These are phyloP conservation scores for Atherinosoma microstoma DNA, from an alignment of 2,797 vertebrate genomes.

Conservation along the genomic window DNA sequence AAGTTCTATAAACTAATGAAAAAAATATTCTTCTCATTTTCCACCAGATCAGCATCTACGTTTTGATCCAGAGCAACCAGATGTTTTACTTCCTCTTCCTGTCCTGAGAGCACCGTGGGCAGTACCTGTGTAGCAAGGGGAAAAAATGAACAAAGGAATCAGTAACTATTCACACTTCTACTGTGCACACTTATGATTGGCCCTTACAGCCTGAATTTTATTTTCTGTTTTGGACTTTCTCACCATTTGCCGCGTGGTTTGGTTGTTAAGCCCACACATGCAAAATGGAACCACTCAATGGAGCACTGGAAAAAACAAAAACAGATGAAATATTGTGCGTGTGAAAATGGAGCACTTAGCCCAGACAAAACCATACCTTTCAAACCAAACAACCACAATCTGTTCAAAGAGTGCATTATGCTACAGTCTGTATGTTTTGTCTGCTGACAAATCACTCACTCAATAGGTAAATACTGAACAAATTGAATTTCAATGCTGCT, in stretches of 20 bases:
- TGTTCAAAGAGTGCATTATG: constrained; percentile 4
- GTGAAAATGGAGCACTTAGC: constrained; percentile 12
- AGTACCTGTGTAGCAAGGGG: constrained; percentile 75
- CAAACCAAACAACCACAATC: background rate
- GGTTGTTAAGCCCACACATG: constrained; percentile 95
- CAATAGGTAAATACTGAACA: background rate
- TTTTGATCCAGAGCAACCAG: constrained; percentile 55
- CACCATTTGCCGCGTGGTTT: constrained; percentile 99
- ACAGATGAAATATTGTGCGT: background rate
- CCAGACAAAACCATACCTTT: constrained; percentile 12
- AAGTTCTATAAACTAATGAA: constrained; percentile 69
- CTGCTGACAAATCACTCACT: constrained; percentile 19
- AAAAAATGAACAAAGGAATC: background rate
- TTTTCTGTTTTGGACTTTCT: constrained; percentile 59
- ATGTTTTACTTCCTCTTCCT: constrained; percentile 80
- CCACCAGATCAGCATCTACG: constrained; percentile 42
- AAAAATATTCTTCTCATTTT: constrained; percentile 70
- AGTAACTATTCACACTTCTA: constrained; percentile 3
- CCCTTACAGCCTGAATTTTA: background rate
- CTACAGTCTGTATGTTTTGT: background rate
- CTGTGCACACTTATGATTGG: background rate
- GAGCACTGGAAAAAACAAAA: constrained; percentile 87
- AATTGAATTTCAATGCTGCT: background rate
- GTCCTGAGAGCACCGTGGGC: constrained; percentile 85
- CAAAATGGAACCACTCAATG: constrained; percentile 99